Conservation (phyloP, 2,888 invertebrate genomes). For the Leptodirus hochenwartii region DNA sequence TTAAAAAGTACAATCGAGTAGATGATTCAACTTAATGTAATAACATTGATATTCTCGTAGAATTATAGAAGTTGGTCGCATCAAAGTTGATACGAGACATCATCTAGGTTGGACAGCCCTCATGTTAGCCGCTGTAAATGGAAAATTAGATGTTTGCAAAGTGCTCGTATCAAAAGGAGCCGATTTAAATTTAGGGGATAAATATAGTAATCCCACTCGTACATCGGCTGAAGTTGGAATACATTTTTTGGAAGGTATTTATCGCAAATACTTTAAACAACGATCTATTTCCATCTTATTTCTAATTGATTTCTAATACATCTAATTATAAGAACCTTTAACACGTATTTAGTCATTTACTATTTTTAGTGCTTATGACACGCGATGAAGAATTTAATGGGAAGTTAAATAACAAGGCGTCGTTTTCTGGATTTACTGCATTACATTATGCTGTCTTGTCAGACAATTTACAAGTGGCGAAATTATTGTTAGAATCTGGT, state of each 20-base stretch:
- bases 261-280: neutral
- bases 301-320: no score
- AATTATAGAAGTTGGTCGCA: conserved; percentile 28
- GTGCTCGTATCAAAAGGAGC: conserved; percentile 57
- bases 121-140: conserved; percentile 69
- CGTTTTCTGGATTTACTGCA: conserved; percentile 71
- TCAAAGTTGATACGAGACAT: conserved; percentile 52
- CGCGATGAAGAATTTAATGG: conserved; percentile 73
- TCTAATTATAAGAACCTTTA: no score
- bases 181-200: conserved; percentile 55
- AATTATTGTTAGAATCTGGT: conserved; percentile 49
- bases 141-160: conserved; percentile 38
- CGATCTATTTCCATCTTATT: neutral
- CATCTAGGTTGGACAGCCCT: conserved; percentile 73
- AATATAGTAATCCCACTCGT: conserved; percentile 50
- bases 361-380: conserved; percentile 32
- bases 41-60: conserved; percentile 14
- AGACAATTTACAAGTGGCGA: conserved; percentile 44
- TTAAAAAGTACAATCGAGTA: conserved; percentile 25
- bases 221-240: conserved; percentile 46
- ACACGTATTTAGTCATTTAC: neutral
- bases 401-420: conserved; percentile 47
- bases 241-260: conserved; percentile 52
- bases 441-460: conserved; percentile 75
- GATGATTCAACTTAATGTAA: conserved; percentile 3